phyloP scores from a whole-genome alignment of 1,140 invertebrate species.

The Pantala flavescens region DNA sequence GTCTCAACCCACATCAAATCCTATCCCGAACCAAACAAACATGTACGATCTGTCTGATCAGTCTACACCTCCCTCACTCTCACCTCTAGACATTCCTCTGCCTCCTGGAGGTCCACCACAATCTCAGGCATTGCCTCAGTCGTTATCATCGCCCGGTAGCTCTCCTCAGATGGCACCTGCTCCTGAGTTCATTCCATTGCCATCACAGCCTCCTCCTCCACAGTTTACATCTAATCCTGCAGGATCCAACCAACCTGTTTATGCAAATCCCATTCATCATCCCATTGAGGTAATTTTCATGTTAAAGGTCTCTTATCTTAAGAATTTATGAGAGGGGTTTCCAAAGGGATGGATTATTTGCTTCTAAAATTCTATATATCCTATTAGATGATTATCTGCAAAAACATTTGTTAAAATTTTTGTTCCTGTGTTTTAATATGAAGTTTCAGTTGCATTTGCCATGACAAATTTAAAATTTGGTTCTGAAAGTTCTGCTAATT shows the following conservation, averaged over 20 bases:
- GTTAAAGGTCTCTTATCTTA: too few relatives aligned
- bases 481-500: too few relatives aligned
- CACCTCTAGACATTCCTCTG: background rate
- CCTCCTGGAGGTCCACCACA: background rate
- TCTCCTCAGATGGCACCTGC: background rate
- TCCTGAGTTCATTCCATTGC: background rate
- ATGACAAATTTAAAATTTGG: too few relatives aligned
- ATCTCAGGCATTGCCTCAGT: background rate
- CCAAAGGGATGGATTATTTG: too few relatives aligned
- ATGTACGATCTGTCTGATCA: background rate
- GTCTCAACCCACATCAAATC: slow-evolving; percentile 25
- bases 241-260: background rate
- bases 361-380: too few relatives aligned
- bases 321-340: too few relatives aligned
- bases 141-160: background rate
- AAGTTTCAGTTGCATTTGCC: too few relatives aligned
- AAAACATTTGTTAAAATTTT: too few relatives aligned
- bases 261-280: background rate
- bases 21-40: background rate
- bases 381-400: too few relatives aligned
- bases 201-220: background rate
- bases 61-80: background rate
- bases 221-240: background rate
- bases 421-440: too few relatives aligned
- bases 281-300: background rate